phyloP scores from a whole-genome alignment of 2,797 vertebrate genomes.

The Erethizon dorsatum region DNA sequence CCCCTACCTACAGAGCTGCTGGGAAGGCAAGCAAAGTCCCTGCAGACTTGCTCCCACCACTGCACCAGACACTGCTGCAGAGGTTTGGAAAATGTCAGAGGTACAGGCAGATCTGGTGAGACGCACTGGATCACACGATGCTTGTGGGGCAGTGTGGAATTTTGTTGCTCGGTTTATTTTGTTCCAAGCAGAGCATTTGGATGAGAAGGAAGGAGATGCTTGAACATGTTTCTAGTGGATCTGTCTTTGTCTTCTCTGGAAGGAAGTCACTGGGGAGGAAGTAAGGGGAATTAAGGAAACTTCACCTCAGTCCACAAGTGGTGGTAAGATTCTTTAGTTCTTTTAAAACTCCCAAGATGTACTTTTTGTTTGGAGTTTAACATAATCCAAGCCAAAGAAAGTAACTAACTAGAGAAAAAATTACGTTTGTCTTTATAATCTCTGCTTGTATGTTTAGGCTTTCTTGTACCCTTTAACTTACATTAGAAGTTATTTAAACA shows the following conservation, averaged over 20 bases:
- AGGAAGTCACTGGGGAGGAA: not conserved
- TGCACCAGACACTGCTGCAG: not conserved
- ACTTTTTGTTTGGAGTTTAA: not conserved
- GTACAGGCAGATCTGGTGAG: not conserved
- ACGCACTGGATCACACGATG: not conserved
- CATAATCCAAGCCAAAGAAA: not conserved
- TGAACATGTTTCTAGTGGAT: not conserved
- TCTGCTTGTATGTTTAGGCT: constrained; percentile 14
- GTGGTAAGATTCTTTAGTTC: not conserved
- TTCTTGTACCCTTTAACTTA: constrained; percentile 26
- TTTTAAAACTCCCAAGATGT: not conserved
- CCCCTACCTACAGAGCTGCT: not conserved
- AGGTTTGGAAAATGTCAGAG: not conserved
- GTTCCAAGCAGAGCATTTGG: not conserved
- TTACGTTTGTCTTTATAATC: not conserved
- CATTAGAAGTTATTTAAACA: constrained; percentile 59
- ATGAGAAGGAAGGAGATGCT: not conserved
- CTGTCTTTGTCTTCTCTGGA: not conserved
- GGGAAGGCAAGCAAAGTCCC: not conserved
- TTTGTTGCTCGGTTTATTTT: not conserved
- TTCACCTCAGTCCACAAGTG: not conserved
- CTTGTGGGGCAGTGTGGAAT: not conserved
- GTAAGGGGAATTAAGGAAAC: not conserved
- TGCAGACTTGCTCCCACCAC: not conserved
- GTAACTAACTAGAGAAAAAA: not conserved